These are phyloP conservation scores for Ypsolopha scabrella DNA, from an alignment of 2,888 invertebrate species.

Conservation along the genomic window DNA sequence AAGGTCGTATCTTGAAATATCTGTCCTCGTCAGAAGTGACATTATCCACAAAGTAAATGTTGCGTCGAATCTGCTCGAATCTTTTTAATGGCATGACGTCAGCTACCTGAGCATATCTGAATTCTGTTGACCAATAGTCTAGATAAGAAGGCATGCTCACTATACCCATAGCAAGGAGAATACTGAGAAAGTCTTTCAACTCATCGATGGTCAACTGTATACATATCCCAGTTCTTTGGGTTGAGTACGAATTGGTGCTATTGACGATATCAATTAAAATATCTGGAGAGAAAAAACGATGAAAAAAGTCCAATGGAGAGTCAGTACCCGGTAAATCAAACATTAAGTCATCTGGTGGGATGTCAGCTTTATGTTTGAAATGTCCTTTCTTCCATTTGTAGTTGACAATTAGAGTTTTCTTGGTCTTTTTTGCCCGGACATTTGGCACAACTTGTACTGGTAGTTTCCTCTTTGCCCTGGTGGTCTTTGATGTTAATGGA, in stretches of 20 bases:
- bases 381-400: conserved; percentile 5
- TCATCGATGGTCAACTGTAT: neutral
- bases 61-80: no score
- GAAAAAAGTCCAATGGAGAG: conserved; percentile 4
- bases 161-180: neutral
- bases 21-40: no score
- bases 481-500: no score
- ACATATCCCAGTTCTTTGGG: neutral
- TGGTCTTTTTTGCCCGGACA: conserved; percentile 6
- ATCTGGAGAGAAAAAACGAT: neutral
- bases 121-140: conserved; percentile 12
- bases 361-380: conserved; percentile 8
- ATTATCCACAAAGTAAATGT: no score
- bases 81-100: no score
- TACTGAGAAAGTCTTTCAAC: neutral
- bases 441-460: no score
- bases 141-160: conserved; percentile 11
- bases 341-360: conserved; percentile 4
- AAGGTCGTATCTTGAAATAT: no score
- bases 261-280: conserved; percentile 3
- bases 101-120: no score
- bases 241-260: conserved; percentile 1
- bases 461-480: no score
- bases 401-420: conserved; percentile 6
- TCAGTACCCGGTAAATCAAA: conserved; percentile 6